Conservation (phyloP, 2,113 vertebrate genomes). For the Sinocyclocheilus rhinocerous region DNA sequence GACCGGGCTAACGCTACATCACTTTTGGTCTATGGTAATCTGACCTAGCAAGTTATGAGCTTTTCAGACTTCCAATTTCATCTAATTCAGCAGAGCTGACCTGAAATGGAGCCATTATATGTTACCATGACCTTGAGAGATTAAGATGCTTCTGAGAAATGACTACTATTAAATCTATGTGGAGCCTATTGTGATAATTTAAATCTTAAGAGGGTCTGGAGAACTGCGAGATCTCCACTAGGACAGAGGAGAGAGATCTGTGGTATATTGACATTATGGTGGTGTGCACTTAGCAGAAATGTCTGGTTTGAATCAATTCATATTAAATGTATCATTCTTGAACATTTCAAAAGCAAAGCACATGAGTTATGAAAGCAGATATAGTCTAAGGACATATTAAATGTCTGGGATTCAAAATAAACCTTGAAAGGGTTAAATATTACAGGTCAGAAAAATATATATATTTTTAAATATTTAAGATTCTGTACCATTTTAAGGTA, state of each 20-base stretch:
- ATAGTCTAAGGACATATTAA: background rate
- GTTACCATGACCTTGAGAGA: background rate
- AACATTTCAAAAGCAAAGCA: background rate
- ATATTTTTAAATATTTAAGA: too few relatives aligned
- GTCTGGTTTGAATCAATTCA: background rate
- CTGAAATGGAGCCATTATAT: background rate
- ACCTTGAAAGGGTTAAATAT: background rate
- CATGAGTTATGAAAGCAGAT: background rate
- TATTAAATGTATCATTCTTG: background rate
- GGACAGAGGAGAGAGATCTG: constrained; percentile 38
- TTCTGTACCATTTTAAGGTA: too few relatives aligned
- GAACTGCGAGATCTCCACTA: constrained; percentile 15
- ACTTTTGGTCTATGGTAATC: background rate
- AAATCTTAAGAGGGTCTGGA: constrained; percentile 8
- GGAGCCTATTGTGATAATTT: background rate
- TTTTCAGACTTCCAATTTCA: background rate
- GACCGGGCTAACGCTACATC: too few relatives aligned
- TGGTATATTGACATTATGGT: constrained; percentile 22
- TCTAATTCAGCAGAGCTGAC: background rate
- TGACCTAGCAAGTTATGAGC: constrained; percentile 8
- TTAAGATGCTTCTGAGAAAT: constrained; percentile 17
- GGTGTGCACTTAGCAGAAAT: constrained; percentile 22
- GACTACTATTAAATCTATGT: background rate
- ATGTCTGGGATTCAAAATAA: background rate
- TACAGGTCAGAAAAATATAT: too few relatives aligned